phyloP scores from a whole-genome alignment of 2,113 vertebrate genomes.

The Leucoraja erinaceus region DNA sequence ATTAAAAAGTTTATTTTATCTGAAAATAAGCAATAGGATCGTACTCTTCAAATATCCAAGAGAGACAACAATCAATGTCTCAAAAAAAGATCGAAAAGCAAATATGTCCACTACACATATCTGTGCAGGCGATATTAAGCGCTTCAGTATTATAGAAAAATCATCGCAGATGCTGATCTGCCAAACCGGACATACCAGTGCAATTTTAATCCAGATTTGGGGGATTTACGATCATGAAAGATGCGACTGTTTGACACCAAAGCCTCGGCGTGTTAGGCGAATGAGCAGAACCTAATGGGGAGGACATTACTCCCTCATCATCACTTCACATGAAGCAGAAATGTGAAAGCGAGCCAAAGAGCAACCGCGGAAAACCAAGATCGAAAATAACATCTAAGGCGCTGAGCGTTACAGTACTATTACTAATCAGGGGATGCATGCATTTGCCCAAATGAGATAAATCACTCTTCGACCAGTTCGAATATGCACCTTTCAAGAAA shows the following conservation, averaged over 20 bases:
- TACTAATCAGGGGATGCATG: neutral
- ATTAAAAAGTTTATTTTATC: neutral
- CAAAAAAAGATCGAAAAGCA: neutral
- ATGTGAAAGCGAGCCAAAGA: neutral
- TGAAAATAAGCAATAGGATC: neutral
- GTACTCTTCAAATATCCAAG: neutral
- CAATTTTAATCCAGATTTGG: constrained; percentile 10
- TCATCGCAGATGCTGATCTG: neutral
- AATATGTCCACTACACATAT: neutral
- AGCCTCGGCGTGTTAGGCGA: neutral
- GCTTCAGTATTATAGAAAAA: neutral
- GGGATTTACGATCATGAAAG: neutral
- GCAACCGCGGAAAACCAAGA: neutral
- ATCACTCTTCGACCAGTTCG: neutral
- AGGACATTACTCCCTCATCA: constrained; percentile 1
- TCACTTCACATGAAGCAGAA: constrained; percentile 1
- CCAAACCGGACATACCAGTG: neutral
- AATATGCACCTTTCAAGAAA: neutral
- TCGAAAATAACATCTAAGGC: neutral
- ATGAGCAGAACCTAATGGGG: neutral
- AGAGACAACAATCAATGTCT: neutral
- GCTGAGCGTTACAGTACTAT: neutral
- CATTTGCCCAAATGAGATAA: neutral
- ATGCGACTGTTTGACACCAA: constrained; percentile 7
- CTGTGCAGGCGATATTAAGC: neutral